Conservation (phyloP, 2,113 vertebrate species). For the Salvelinus alpinus region DNA sequence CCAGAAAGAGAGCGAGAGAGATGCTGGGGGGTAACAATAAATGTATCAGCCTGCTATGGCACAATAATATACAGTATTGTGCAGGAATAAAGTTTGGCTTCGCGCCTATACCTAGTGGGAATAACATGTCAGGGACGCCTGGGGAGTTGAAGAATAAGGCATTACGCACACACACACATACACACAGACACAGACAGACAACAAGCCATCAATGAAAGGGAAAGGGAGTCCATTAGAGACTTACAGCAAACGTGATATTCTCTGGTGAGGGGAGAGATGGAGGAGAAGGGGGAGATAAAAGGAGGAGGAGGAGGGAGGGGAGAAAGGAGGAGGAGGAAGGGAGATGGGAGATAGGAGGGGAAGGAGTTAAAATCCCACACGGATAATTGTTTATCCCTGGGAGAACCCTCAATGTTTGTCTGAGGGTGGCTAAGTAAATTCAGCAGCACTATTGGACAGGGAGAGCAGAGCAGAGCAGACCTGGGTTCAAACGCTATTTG, state of each 20-base stretch:
- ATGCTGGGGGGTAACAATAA: too few relatives aligned
- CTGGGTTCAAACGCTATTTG: too few relatives aligned
- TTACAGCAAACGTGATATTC: too few relatives aligned
- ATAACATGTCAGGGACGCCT: constrained; percentile 53
- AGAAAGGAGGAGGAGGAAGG: too few relatives aligned
- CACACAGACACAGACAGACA: constrained; percentile 15
- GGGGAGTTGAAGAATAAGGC: neutral
- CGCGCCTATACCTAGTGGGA: constrained; percentile 46
- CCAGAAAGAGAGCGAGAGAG: neutral
- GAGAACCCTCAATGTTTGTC: constrained; percentile 40
- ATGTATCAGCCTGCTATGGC: too few relatives aligned
- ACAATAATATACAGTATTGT: neutral
- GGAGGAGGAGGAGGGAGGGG: too few relatives aligned
- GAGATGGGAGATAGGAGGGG: too few relatives aligned
- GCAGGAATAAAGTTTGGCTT: constrained; percentile 37
- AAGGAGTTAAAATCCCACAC: constrained; percentile 50
- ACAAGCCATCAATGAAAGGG: too few relatives aligned
- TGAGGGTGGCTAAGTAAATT: constrained; percentile 66
- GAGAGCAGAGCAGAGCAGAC: constrained; percentile 39
- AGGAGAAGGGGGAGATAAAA: neutral
- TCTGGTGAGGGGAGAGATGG: neutral
- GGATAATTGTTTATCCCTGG: constrained; percentile 44
- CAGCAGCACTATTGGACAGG: constrained; percentile 56
- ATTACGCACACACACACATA: constrained; percentile 1
- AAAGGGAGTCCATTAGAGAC: too few relatives aligned